Conservation (phyloP, 2,888 invertebrate genomes). For the Zaprionus bogoriensis region DNA sequence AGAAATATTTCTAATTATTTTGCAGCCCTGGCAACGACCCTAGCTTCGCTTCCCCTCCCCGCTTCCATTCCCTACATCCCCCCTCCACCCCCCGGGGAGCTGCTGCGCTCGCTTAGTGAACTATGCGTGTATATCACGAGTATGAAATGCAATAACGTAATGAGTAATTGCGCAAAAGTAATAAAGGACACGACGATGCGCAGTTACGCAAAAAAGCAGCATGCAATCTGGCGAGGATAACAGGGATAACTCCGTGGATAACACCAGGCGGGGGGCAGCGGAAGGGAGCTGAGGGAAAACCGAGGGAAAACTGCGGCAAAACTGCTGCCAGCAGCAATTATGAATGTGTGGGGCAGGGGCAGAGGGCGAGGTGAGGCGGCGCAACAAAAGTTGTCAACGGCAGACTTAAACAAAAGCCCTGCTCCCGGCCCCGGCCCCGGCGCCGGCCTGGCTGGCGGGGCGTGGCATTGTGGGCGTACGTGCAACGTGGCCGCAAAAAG, state of each 20-base stretch:
- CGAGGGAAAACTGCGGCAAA: slow-evolving; percentile 29
- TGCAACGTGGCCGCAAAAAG: slow-evolving; percentile 73
- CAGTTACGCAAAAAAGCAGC: slow-evolving; percentile 62
- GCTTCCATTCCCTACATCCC: background rate
- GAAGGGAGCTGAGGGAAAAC: background rate
- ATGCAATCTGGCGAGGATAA: slow-evolving; percentile 68
- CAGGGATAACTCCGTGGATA: slow-evolving; percentile 23
- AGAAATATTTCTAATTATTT: slow-evolving; percentile 77
- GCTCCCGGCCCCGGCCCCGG: too few relatives aligned
- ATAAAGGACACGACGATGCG: slow-evolving; percentile 62
- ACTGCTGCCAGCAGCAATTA: slow-evolving; percentile 49
- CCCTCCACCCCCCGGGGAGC: too few relatives aligned
- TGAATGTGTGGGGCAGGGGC: slow-evolving; percentile 33
- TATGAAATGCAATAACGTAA: slow-evolving; percentile 79
- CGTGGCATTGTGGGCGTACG: slow-evolving; percentile 33
- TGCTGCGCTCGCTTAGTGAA: slow-evolving; percentile 55
- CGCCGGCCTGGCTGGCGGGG: slow-evolving; percentile 2
- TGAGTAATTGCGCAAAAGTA: slow-evolving; percentile 79
- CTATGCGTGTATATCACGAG: slow-evolving; percentile 71
- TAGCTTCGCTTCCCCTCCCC: background rate
- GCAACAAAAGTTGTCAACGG: slow-evolving; percentile 74
- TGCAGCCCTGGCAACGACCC: slow-evolving; percentile 25
- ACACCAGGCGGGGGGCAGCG: too few relatives aligned
- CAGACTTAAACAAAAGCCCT: slow-evolving; percentile 69
- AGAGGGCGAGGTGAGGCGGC: background rate